Evolutionary conservation across 2,113 vertebrate species (phyloP).

Genomic region (Osmerus mordax): DNA sequence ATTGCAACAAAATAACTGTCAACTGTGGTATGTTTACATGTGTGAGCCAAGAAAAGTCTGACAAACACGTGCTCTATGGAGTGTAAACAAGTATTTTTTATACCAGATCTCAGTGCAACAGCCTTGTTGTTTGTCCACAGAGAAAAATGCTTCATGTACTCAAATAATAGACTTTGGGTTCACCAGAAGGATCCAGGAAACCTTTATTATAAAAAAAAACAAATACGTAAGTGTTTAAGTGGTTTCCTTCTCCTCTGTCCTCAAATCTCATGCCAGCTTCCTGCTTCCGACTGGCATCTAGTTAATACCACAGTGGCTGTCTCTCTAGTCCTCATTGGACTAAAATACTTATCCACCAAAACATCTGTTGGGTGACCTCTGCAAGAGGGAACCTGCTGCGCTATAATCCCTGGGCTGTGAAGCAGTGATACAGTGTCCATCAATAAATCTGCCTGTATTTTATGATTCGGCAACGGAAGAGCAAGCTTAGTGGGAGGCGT

Average conservation of each 20-base stretch:
- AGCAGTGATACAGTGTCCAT: conserved; percentile 2
- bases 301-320: not conserved
- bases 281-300: not conserved
- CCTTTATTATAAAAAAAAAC: not conserved
- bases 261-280: not conserved
- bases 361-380: conserved; percentile 9
- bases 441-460: conserved; percentile 11
- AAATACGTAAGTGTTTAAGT: not conserved
- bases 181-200: not conserved
- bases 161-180: not conserved
- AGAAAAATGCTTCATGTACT: not conserved
- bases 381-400: conserved; percentile 1
- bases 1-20: too few species aligned
- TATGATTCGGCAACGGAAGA: conserved; percentile 2
- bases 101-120: not conserved
- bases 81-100: too few species aligned
- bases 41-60: too few species aligned
- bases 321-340: conserved; percentile 13
- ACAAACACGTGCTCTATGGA: too few species aligned
- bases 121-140: not conserved
- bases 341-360: not conserved
- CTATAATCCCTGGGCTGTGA: conserved; percentile 10
- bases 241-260: conserved; percentile 8
- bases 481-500: not conserved
- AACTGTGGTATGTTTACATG: too few species aligned